Conservation (phyloP, 2,113 vertebrate genomes). For the Elephantulus edwardii region DNA sequence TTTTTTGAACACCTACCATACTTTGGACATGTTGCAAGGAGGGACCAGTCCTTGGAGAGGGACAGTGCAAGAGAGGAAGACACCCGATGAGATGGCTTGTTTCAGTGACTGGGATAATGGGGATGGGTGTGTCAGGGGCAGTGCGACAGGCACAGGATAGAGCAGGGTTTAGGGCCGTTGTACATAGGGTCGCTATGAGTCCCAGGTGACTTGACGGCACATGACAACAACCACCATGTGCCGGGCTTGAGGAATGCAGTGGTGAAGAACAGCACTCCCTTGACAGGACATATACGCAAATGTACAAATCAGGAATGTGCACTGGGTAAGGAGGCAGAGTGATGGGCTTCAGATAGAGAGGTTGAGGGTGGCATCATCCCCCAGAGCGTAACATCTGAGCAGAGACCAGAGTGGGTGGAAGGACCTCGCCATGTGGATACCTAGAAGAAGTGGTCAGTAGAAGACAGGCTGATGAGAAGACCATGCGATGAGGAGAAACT, state of each 20-base stretch:
- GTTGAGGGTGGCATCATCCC: not conserved
- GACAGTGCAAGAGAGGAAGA: too few relatives aligned
- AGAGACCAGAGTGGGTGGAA: not conserved
- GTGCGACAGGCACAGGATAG: too few relatives aligned
- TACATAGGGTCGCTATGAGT: too few relatives aligned
- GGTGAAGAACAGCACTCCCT: not conserved
- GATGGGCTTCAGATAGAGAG: not conserved
- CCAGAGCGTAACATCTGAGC: not conserved
- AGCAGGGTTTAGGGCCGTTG: too few relatives aligned
- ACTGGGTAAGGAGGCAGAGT: not conserved
- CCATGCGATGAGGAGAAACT: not conserved
- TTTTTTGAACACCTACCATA: not conserved
- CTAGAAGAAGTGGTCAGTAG: not conserved
- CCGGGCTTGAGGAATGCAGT: not conserved
- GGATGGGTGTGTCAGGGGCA: too few relatives aligned
- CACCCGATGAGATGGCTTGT: too few relatives aligned
- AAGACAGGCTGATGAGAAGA: not conserved
- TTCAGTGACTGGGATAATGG: too few relatives aligned
- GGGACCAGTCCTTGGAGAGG: too few relatives aligned
- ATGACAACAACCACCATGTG: too few relatives aligned
- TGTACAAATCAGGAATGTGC: too few relatives aligned
- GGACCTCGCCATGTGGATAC: not conserved
- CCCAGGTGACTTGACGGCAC: too few relatives aligned
- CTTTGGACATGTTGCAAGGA: too few relatives aligned
- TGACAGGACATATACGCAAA: not conserved